These are phyloP conservation scores for Anthopleura xanthogrammica DNA, from an alignment of 92 coral and sea anemone genomes.

Conservation along the genomic window DNA sequence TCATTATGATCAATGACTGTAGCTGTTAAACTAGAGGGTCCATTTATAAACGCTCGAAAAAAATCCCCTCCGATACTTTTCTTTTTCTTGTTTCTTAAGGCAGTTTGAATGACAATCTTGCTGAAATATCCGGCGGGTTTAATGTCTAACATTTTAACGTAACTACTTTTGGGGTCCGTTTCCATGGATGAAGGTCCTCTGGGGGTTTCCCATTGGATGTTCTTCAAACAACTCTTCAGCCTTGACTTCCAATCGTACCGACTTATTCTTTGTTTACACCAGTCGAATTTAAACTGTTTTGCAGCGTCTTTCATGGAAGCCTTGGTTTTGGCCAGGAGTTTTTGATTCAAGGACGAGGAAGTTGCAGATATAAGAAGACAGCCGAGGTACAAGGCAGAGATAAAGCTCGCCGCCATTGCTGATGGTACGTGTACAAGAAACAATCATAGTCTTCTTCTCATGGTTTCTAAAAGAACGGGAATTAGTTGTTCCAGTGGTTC, in stretches of 20 bases:
- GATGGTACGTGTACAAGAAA: neutral
- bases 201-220: slow-evolving; percentile 42
- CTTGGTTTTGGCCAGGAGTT: neutral
- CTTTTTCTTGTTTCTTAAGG: slow-evolving; percentile 28
- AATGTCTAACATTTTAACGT: slow-evolving; percentile 39
- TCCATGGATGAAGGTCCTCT: slow-evolving; percentile 16
- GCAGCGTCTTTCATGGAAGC: slow-evolving; percentile 11
- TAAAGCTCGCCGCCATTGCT: neutral
- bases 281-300: slow-evolving; percentile 29
- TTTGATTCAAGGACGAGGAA: neutral
- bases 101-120: slow-evolving; percentile 57
- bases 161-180: slow-evolving; percentile 50
- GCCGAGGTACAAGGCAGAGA: neutral
- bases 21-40: slow-evolving; percentile 68
- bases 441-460: neutral
- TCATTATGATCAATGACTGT: slow-evolving; percentile 63
- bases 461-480: neutral
- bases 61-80: slow-evolving; percentile 76
- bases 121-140: slow-evolving; percentile 57
- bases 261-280: slow-evolving; percentile 69
- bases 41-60: slow-evolving; percentile 73
- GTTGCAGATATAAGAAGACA: neutral
- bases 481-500: neutral
- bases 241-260: slow-evolving; percentile 70
- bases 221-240: slow-evolving; percentile 48